Evolutionary conservation across 2,113 vertebrate genomes (phyloP), one percentile per base, ranked within the genome.

Genomic region (Pseudorectes ferrugineus): DNA sequence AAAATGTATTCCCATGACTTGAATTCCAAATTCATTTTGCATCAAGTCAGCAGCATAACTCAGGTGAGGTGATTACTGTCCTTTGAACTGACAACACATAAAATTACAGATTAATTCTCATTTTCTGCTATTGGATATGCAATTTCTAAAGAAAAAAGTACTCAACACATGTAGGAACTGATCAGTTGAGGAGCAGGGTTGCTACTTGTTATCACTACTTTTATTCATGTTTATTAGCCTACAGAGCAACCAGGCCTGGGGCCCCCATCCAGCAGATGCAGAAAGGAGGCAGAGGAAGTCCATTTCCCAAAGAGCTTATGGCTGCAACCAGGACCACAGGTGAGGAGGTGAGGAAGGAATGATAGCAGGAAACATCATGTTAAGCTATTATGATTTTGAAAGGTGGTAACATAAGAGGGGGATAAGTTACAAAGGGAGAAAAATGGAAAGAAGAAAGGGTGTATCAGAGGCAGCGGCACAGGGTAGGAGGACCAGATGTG

Each of bases 301-400:
- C 26, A 13, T 88, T 90, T 93, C 85, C 72, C 85, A 71, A 40
- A 84, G 86, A 83, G 51, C 51, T 96, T 92, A 76, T 11, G 57
- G 55, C 68, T 86, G 42, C 86, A 95, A 83, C 63, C 45, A 94
- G 74, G 82, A 85, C 85, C 85, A 95, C 58, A 45, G 63, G 88
- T 85, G 92, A 95, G 82, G 85, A 96, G 91, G 74, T 88, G 93
- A 72, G 71, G 76, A 92, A 43, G 72, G 72, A 95, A 95, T 93
- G 85, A 94, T 89, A 94, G 83, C 94, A 94, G 92, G 88, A 96
- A 96, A 94, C 79, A 84, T 90, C 82, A 40, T 55, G 28, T 88
- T 95, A 91, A 43, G 33, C 38, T 82, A 49, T 92, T 93, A 82
- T 3, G 24, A 45, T 77, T 94, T 67, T 77, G 72, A 93, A 90